phyloP scores from a whole-genome alignment of 2,888 invertebrate species.

The Odontocolon sp. region DNA sequence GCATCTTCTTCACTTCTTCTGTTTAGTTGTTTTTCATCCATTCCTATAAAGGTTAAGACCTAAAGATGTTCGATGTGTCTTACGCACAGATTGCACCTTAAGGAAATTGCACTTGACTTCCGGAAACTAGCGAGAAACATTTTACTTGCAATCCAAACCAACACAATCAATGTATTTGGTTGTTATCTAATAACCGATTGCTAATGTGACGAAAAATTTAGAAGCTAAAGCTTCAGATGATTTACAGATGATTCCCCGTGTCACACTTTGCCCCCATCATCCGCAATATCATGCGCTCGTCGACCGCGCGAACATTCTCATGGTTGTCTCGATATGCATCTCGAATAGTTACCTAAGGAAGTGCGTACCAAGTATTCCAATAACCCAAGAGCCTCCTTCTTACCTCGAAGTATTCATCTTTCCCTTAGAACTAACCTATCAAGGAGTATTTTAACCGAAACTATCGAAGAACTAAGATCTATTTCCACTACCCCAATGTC shows the following conservation, averaged over 20 bases:
- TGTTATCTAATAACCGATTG: too few species aligned
- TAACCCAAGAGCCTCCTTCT: conserved; percentile 58
- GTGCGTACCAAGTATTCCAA: conserved; percentile 70
- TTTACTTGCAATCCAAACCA: too few species aligned
- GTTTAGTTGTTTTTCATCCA: not conserved
- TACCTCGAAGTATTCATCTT: conserved; percentile 10
- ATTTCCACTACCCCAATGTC: too few species aligned
- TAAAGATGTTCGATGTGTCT: conserved; percentile 52
- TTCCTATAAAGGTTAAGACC: conserved; percentile 15
- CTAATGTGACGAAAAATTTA: too few species aligned
- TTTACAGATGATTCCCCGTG: too few species aligned
- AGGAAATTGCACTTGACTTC: conserved; percentile 67
- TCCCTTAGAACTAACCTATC: not conserved
- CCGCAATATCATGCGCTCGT: conserved; percentile 42
- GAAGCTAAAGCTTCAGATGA: too few species aligned
- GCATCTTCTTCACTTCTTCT: not conserved
- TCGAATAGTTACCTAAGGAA: conserved; percentile 49
- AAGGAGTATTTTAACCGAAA: too few species aligned
- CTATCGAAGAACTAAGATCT: too few species aligned
- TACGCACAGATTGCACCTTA: conserved; percentile 55
- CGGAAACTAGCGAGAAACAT: conserved; percentile 63
- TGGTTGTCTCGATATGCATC: conserved; percentile 45
- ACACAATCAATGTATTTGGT: too few species aligned
- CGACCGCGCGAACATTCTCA: conserved; percentile 29
- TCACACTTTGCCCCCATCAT: too few species aligned